Evolutionary conservation across 2,113 vertebrate genomes (phyloP).

Genomic region (Python bivittatus): DNA sequence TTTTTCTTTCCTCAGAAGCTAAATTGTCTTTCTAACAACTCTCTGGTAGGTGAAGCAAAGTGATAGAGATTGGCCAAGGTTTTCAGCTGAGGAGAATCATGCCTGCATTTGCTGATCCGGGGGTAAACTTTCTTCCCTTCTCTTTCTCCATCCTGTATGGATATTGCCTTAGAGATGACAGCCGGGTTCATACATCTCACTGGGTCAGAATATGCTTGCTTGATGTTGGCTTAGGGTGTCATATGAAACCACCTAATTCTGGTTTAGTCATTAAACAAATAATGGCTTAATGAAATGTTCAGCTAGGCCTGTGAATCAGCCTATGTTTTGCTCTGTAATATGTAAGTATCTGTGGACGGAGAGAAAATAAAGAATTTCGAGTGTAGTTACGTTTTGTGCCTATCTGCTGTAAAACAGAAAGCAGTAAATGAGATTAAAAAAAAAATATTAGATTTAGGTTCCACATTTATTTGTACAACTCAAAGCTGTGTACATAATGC

Average conservation of each 20-base stretch:
- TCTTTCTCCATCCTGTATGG: neutral
- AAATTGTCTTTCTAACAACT: no score
- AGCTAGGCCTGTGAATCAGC: neutral
- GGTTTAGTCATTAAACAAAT: neutral
- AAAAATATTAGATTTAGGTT: no score
- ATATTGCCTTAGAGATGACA: neutral
- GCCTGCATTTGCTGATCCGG: neutral
- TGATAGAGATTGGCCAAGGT: neutral
- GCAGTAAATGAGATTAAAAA: no score
- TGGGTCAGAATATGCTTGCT: neutral
- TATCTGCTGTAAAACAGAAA: no score
- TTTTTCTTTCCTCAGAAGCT: no score
- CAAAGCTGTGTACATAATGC: no score
- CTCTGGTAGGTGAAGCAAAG: neutral
- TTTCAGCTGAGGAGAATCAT: neutral
- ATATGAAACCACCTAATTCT: neutral
- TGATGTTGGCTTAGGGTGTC: neutral
- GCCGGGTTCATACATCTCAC: neutral
- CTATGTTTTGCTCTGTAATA: neutral
- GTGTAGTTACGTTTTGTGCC: no score
- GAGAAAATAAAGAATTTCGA: no score
- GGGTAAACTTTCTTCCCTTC: neutral
- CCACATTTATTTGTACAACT: no score
- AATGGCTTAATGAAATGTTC: neutral
- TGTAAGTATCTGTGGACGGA: no score